A percentile compares a stretch with the other conserved stretches of the same genome.
Evolutionary conservation across 64 coral and sea anemone species (phyloP).

Genomic region (Orbicella faveolata): DNA sequence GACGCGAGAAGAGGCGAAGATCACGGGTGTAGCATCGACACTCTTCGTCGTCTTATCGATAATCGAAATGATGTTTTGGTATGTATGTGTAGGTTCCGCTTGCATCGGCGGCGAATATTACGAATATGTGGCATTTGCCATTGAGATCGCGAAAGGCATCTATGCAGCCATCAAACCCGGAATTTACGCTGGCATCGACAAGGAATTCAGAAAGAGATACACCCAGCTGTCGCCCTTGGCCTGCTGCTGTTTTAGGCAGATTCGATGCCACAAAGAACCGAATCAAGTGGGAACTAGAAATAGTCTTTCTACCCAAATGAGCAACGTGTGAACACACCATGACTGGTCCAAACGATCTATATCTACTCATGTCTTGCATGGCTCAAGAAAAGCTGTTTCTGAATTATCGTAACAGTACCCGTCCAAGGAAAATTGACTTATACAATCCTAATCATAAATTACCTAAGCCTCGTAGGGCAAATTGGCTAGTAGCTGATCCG

Average conservation of each 20-base stretch:
- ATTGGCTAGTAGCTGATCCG: too few species aligned
- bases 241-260: conserved; percentile 18
- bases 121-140: background rate
- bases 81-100: background rate
- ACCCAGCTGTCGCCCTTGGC: background rate
- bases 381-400: background rate
- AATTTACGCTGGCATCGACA: background rate
- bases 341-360: background rate
- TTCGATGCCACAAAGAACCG: background rate
- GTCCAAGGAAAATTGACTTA: too few species aligned
- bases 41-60: background rate
- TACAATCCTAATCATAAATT: too few species aligned
- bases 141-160: background rate
- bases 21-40: background rate
- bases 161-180: background rate
- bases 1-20: conserved; percentile 4
- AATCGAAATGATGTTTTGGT: background rate
- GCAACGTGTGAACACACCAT: background rate
- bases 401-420: too few species aligned
- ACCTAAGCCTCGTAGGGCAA: too few species aligned
- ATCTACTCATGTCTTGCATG: too few species aligned
- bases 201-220: conserved; percentile 14
- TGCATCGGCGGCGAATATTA: background rate
- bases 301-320: background rate
- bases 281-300: background rate